Conservation (phyloP, 2,113 vertebrate species). For the Phaethon lepturus region DNA sequence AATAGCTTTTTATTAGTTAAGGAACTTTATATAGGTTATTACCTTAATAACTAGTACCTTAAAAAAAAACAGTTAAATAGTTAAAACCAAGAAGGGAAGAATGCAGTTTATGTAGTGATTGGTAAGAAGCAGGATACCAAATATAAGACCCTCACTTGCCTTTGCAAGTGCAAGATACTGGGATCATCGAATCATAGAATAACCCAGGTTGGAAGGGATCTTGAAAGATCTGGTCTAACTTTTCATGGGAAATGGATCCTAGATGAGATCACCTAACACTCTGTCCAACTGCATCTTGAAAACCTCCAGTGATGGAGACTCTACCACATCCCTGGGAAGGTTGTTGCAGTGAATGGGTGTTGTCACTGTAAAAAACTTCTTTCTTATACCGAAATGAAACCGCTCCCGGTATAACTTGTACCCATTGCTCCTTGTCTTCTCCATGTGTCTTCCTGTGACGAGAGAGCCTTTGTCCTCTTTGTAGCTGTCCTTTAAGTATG, state of each 20-base stretch:
- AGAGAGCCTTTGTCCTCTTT: background rate
- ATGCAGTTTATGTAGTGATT: background rate
- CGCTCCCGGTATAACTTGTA: background rate
- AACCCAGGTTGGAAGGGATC: background rate
- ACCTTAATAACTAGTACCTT: background rate
- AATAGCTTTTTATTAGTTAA: background rate
- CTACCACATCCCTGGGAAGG: accelerated
- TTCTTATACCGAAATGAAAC: background rate
- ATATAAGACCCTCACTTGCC: background rate
- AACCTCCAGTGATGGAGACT: background rate
- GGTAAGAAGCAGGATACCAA: background rate
- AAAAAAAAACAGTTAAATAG: background rate
- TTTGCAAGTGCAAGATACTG: background rate
- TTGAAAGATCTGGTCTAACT: background rate
- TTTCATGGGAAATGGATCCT: background rate
- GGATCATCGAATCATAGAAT: background rate
- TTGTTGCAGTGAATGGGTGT: background rate
- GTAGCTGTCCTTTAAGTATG: background rate
- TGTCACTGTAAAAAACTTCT: background rate
- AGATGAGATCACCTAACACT: background rate
- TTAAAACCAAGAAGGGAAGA: background rate
- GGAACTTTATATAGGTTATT: background rate
- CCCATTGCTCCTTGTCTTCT: background rate
- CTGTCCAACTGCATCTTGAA: background rate
- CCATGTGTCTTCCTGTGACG: background rate